Percentiles rank a stretch among this genome's conserved stretches.
These are phyloP conservation scores for Synergus gifuensis DNA, from an alignment of 2,888 invertebrate genomes.

Conservation along the genomic window DNA sequence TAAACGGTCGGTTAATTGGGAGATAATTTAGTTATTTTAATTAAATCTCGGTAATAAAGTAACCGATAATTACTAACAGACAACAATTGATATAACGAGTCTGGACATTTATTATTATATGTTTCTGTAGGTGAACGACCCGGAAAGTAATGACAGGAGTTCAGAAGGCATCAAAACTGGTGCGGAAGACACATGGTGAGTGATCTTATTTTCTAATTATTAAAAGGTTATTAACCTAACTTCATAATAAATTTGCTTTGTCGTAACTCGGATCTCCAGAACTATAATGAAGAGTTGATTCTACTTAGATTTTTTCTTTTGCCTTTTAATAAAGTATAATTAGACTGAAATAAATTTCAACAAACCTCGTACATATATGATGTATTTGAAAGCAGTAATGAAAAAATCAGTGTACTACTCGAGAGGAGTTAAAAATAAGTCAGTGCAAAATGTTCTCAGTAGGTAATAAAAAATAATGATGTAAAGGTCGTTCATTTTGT, in stretches of 20 bases:
- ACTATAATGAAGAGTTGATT: too few relatives aligned
- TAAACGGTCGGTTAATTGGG: slow-evolving; percentile 43
- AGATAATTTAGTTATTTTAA: slow-evolving; percentile 50
- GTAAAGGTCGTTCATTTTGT: background rate
- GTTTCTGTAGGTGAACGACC: slow-evolving; percentile 71
- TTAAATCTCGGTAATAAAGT: slow-evolving; percentile 3
- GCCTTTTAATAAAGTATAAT: too few relatives aligned
- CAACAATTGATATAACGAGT: background rate
- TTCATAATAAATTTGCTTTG: background rate
- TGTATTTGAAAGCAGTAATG: too few relatives aligned
- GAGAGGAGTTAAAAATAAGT: background rate
- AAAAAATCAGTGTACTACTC: too few relatives aligned
- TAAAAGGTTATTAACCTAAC: background rate
- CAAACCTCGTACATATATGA: too few relatives aligned
- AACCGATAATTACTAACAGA: background rate
- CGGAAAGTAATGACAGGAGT: slow-evolving; percentile 67
- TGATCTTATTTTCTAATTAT: background rate
- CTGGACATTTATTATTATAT: slow-evolving; percentile 36
- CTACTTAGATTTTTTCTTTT: too few relatives aligned
- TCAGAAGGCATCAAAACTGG: slow-evolving; percentile 47
- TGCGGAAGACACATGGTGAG: slow-evolving; percentile 52
- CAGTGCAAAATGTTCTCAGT: background rate
- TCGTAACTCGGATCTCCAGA: background rate
- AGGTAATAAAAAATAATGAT: background rate
- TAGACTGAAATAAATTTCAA: background rate